Conservation (phyloP, 2,888 invertebrate species). For the Sinohyriopsis cumingii region DNA sequence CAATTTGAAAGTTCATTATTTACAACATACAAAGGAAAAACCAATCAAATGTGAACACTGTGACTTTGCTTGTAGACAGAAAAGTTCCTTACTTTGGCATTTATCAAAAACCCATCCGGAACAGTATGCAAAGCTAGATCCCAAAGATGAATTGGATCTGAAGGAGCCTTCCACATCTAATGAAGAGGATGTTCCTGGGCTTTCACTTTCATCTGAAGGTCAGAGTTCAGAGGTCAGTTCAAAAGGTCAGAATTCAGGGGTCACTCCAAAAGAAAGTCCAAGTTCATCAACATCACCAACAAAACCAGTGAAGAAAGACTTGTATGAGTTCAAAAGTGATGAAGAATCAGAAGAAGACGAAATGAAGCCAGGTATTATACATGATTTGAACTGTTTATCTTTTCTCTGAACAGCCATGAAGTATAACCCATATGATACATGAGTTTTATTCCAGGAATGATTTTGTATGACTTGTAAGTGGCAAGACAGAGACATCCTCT, state of each 20-base stretch:
- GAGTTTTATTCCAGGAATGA: no score
- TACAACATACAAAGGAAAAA: conserved; percentile 69
- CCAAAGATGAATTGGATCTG: no score
- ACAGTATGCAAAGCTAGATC: conserved; percentile 4
- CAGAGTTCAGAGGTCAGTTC: not conserved
- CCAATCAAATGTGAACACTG: conserved; percentile 68
- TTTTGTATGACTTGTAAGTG: no score
- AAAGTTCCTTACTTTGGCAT: conserved; percentile 67
- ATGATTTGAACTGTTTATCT: no score
- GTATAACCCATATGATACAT: no score
- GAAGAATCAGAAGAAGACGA: conserved; percentile 57
- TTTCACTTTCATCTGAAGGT: not conserved
- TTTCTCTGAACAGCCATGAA: no score
- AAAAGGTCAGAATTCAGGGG: conserved; percentile 17
- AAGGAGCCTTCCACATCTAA: not conserved
- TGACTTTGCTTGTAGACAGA: conserved; percentile 68
- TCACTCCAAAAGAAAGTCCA: no score
- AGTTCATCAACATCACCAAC: no score
- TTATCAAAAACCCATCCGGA: conserved; percentile 48
- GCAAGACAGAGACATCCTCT: no score
- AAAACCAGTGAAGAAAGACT: conserved; percentile 36
- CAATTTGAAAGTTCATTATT: conserved; percentile 66
- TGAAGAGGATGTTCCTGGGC: not conserved
- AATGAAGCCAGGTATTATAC: conserved; percentile 32
- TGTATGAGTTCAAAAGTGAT: conserved; percentile 65